Percentiles rank a stretch among this genome's conserved stretches.
These are phyloP conservation scores for Neopelma chrysocephalum DNA, from an alignment of 2,797 vertebrate species.

Conservation along the genomic window DNA sequence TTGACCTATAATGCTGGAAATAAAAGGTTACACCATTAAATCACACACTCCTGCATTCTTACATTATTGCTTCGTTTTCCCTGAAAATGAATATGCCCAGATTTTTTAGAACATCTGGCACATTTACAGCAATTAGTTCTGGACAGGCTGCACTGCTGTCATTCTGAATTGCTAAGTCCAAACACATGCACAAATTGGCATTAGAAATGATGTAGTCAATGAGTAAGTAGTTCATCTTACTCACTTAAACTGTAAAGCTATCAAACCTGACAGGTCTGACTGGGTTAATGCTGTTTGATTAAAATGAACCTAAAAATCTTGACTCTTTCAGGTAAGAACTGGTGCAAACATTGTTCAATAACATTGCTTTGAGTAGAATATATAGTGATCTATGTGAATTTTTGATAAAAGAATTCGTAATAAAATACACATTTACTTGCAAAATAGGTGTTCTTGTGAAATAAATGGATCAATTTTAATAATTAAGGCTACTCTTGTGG, in stretches of 20 bases:
- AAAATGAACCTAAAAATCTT: conserved; percentile 32
- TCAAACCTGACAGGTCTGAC: conserved; percentile 58
- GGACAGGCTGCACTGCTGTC: conserved; percentile 60
- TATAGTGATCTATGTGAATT: not conserved
- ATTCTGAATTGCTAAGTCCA: conserved; percentile 60
- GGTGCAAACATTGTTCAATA: not conserved
- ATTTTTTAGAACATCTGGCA: conserved; percentile 76
- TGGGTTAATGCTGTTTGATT: conserved; percentile 47
- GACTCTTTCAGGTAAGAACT: not conserved
- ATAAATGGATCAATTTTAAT: not conserved
- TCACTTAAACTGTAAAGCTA: conserved; percentile 55
- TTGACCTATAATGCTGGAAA: conserved; percentile 65
- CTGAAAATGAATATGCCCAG: conserved; percentile 53
- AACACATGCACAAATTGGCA: conserved; percentile 68
- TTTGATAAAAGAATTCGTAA: not conserved
- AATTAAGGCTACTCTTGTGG: not conserved
- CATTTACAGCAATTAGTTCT: conserved; percentile 76
- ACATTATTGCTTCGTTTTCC: conserved; percentile 9
- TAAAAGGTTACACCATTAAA: conserved; percentile 66
- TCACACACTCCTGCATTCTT: conserved; percentile 34
- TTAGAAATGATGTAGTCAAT: conserved; percentile 73
- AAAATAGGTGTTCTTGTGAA: not conserved
- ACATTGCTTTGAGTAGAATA: not conserved
- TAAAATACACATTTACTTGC: not conserved
- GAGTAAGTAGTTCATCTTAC: conserved; percentile 72